Base-by-base conservation (phyloP, 2,797 vertebrate genomes). In the Tragelaphus eurycerus region DNA sequence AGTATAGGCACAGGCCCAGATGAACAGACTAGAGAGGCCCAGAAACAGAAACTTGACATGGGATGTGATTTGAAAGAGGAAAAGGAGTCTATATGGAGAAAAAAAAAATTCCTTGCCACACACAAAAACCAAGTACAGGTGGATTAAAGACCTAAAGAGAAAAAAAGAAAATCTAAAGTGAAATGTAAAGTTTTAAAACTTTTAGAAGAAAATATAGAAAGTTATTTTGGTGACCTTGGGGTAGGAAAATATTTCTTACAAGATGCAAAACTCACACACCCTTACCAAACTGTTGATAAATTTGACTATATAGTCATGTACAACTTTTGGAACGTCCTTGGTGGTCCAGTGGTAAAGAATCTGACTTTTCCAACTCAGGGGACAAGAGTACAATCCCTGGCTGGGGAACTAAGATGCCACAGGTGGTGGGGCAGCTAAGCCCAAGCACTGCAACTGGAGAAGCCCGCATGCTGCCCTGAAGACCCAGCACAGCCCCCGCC, bases 401-500 rank as follows among this genome's bases (percentile, higher is more conserved):
- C 14, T 23, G 23, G 38, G 23, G 71, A 74, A 43, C 71, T 25
- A 27, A 74, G 38, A 74, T 43, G 38, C 67, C 38, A 43, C 38
- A 43, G 38, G 38, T 0, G 1, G 38, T 74, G 71, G 38, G 71
- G 38, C 71, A 74, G 38, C 67, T 74, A 74, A 71, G 6, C 38
- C 6, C 21, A 25, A 3, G 12, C 38, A 38, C 3, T 14, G 3
- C 38, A 6, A 13, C 71, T 74, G 23, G 23, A 74, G 23, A 74
- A 74, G 71, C 6, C 71, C 6, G 0, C 21, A 4, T 7, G 38
- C 21, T 6, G 1, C 38, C 13, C 6, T 25, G 38, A 43, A 74
- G 21, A 43, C 21, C 34, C 38, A 74, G 71, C 11, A 25, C 38
- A 74, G 71, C 21, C 0, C 16, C 31, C 4, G 0, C 16, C 31